Evolutionary conservation across 2,113 vertebrate species (phyloP), one percentile per base, ranked within the genome.

Genomic region (Malurus elegans): DNA sequence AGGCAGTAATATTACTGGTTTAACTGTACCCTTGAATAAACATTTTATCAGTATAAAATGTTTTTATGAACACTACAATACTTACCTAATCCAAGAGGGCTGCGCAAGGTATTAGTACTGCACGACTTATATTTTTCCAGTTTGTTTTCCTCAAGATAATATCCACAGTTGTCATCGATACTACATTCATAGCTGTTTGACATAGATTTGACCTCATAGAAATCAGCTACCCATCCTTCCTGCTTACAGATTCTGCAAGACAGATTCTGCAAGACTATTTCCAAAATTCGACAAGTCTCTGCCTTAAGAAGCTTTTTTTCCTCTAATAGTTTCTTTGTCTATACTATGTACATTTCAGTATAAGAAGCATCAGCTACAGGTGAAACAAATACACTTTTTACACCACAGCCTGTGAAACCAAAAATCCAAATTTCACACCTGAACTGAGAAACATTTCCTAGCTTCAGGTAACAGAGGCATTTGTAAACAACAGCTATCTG

Each of bases 141-240:
- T 96, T 98, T 98, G 95, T 87, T 90, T 97, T 97, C 96, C 94
- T 97, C 96, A 93, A 97, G 96, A 84, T 96, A 95, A 93, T 97
- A 96, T 86, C 92, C 50, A 79, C 25, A 97, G 95, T 97, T 97
- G 96, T 94, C 85, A 91, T 93, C 96, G 94, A 96, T 93, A 94
- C 87, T 97, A 95, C 96, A 97, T 96, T 96, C 40, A 94, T 84
- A 94, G 96, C 90, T 97, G 90, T 92, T 79, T 96, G 95, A 97
- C 97, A 97, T 94, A 96, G 92, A 94, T 91, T 84, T 93, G 90
- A 79, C 66, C n/a, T 75, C 83, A 79, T 91, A 94, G 82, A 96
- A 97, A 97, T 97, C 97, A 97, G 94, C 97, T 97, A 91, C 95
- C 95, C 96, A 98, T 98, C 91, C 92, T 97, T 97, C 86, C 92